These are phyloP conservation scores for Neoseiulus cucumeris DNA, from an alignment of 1,140 invertebrate genomes.

Conservation along the genomic window DNA sequence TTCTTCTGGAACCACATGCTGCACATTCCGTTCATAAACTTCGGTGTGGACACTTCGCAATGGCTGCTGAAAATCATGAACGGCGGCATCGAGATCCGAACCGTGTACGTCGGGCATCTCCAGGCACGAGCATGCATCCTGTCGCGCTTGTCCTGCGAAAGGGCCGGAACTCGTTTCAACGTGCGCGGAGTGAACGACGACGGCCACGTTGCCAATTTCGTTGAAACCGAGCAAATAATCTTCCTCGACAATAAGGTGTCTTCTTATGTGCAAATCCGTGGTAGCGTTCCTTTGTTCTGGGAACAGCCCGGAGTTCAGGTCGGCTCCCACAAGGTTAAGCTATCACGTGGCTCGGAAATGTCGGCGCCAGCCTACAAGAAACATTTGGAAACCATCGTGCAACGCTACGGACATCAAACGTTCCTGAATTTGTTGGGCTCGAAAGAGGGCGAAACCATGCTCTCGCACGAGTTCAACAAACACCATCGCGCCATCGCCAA, in stretches of 20 bases:
- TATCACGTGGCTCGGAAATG: conserved; percentile 80
- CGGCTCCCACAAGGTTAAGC: conserved; percentile 92
- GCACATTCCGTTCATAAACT: conserved; percentile 71
- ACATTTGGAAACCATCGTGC: conserved; percentile 64
- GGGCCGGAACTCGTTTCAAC: conserved; percentile 88
- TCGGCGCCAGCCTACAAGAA: conserved; percentile 74
- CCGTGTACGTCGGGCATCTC: conserved; percentile 76
- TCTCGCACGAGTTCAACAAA: conserved; percentile 42
- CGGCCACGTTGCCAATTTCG: conserved; percentile 97
- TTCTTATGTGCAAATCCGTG: conserved; percentile 53
- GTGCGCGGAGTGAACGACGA: conserved; percentile 96
- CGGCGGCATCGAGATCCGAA: conserved; percentile 83
- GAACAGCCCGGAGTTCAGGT: conserved; percentile 98
- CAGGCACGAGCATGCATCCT: conserved; percentile 82
- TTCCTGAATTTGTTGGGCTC: conserved; percentile 82
- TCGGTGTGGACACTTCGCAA: conserved; percentile 58
- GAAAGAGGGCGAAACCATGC: conserved; percentile 87
- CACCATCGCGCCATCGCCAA: conserved; percentile 12
- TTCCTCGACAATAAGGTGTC: conserved; percentile 56
- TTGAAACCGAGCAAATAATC: conserved; percentile 94
- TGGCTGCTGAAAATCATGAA: conserved; percentile 88
- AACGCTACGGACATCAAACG: conserved; percentile 72
- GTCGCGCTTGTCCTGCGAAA: conserved; percentile 84
- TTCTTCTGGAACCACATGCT: conserved; percentile 63
- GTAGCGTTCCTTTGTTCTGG: conserved; percentile 95